Base-by-base conservation (phyloP, 2,797 vertebrate species). In the Sebastes steindachneri region DNA sequence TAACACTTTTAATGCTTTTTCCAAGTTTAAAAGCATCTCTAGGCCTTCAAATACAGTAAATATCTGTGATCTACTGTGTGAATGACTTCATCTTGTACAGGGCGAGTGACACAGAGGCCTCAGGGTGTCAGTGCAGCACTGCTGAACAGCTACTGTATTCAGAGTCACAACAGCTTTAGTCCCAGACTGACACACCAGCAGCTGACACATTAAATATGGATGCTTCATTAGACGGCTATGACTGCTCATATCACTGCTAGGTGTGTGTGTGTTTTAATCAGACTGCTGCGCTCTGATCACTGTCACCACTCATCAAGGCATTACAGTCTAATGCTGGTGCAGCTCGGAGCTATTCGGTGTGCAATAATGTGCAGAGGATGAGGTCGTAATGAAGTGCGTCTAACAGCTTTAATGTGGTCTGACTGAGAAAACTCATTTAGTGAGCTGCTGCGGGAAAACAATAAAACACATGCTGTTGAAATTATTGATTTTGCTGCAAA, bases 181-280 rank as follows among this genome's bases (percentile, higher is more conserved):
- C 51, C 26, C n/a, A 14, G 9, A 33, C 7, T 86, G 81, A 91
- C 70, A 48, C 82, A 77, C 63, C 23, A 70, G 68, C 33, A 60
- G 79, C 68, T 76, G 91, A 86, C 88, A 80, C 23, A 28, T 87
- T 68, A 80, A 84, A 88, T 88, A 90, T 77, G 90, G 84, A 80
- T 41, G 66, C 70, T 88, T 92, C 88, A 92, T 94, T 89, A 91
- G 73, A 41, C 57, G 19, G 70, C 2, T 19, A 35, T 23, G 81
- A 64, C 77, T 33, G 82, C 64, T 75, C 76, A 15, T 31, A 70
- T 68, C 17, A 5, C 64, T 25, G 75, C 75, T 55, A 51, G 54
- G 54, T 65, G 62, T 73, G 64, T 28, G 35, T 51, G 70, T 62
- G 55, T 54, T 66, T 71, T 64, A 77, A 68, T 70, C 64, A 57